Conservation (phyloP, 2,888 invertebrate genomes). For the Chironomus tentans region DNA sequence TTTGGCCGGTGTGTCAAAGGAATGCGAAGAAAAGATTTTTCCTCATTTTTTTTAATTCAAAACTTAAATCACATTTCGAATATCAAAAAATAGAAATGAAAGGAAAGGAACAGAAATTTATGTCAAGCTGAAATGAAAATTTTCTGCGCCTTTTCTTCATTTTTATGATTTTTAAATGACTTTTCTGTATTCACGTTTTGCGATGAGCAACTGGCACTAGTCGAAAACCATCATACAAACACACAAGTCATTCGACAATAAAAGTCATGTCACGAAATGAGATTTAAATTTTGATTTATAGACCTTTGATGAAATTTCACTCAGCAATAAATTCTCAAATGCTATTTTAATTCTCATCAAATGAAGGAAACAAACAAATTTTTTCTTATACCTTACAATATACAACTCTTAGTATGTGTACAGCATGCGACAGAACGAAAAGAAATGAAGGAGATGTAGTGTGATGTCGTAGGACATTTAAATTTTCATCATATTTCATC, state of each 20-base stretch:
- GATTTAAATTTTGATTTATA: constrained; percentile 22
- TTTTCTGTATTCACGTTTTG: neutral
- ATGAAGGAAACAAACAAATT: neutral
- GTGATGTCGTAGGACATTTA: constrained; percentile 8
- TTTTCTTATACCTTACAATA: no score
- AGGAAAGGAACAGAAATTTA: no score
- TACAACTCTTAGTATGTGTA: no score
- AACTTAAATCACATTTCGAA: neutral
- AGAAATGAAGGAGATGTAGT: neutral
- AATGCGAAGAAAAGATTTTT: neutral
- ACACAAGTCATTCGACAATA: constrained; percentile 4
- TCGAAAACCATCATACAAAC: neutral
- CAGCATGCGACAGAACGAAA: neutral
- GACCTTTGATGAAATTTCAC: constrained; percentile 21
- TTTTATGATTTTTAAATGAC: constrained; percentile 23
- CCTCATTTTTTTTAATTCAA: neutral
- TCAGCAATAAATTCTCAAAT: constrained; percentile 5
- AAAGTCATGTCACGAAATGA: constrained; percentile 6
- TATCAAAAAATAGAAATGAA: neutral
- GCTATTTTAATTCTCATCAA: neutral
- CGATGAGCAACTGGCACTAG: neutral
- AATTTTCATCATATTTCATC: constrained; percentile 25
- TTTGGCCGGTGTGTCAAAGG: neutral
- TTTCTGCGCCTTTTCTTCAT: neutral
- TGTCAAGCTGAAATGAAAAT: no score